phyloP scores from a whole-genome alignment of 2,888 invertebrate genomes.

The Lymantria monacha region DNA sequence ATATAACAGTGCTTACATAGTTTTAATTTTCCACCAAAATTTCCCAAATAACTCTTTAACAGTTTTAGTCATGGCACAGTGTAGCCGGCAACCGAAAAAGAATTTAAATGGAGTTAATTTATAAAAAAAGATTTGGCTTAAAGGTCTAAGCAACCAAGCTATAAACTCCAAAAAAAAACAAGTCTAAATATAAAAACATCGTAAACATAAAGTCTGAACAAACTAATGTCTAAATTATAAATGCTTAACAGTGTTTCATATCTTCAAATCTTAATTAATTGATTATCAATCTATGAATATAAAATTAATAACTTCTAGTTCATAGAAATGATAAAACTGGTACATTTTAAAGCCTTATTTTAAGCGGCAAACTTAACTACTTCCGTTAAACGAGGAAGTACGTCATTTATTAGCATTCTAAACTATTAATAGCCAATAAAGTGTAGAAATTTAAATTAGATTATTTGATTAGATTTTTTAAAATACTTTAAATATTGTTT shows the following conservation, averaged over 20 bases:
- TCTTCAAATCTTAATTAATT: background rate
- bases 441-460: conserved; percentile 3
- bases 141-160: too few species aligned
- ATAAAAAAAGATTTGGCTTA: too few species aligned
- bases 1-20: too few species aligned
- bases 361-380: conserved; percentile 15
- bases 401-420: conserved; percentile 18
- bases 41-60: too few species aligned
- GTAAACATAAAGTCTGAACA: background rate
- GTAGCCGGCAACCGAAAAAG: too few species aligned
- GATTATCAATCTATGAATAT: background rate
- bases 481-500: conserved; percentile 11
- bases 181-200: too few species aligned
- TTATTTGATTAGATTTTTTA: conserved; percentile 21
- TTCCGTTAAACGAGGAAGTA: conserved; percentile 26
- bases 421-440: conserved; percentile 23
- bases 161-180: too few species aligned
- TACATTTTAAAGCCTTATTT: conserved; percentile 7
- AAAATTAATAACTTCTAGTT: background rate
- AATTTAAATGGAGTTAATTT: too few species aligned
- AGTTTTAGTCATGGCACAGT: too few species aligned
- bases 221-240: background rate
- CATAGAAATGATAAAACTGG: background rate
- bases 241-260: background rate
- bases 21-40: too few species aligned